A percentile compares a stretch with the other conserved stretches of the same genome.
These are phyloP conservation scores for Nylanderia fulva DNA, from an alignment of 1,140 invertebrate species.

Conservation along the genomic window DNA sequence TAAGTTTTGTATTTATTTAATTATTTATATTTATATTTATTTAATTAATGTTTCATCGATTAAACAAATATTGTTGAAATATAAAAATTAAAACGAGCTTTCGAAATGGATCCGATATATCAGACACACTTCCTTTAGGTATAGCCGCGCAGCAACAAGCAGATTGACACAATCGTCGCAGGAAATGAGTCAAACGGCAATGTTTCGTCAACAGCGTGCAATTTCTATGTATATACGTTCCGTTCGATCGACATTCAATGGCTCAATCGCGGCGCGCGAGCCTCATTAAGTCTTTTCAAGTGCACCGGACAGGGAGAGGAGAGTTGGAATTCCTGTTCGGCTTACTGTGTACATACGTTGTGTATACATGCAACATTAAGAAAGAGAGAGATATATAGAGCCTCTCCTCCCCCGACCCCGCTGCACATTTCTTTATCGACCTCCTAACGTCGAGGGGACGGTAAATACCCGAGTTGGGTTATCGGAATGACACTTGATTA, in stretches of 20 bases:
- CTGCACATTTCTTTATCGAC: slow-evolving; percentile 72
- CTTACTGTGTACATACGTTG: too few relatives aligned
- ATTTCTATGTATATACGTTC: neutral
- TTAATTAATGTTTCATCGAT: too few relatives aligned
- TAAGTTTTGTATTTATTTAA: too few relatives aligned
- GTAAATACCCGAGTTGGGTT: slow-evolving; percentile 70
- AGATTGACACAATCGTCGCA: neutral
- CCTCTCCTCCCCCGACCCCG: neutral
- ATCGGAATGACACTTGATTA: slow-evolving; percentile 75
- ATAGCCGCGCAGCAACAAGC: neutral
- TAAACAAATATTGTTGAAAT: too few relatives aligned
- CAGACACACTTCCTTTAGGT: too few relatives aligned
- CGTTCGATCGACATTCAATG: slow-evolving; percentile 8
- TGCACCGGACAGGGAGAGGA: slow-evolving; percentile 18
- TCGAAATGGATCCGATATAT: too few relatives aligned
- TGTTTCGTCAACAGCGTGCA: neutral
- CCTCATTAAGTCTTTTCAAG: slow-evolving; percentile 23
- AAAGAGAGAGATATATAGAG: too few relatives aligned
- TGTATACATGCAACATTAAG: slow-evolving; percentile 66
- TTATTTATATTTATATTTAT: too few relatives aligned
- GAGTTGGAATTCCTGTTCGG: slow-evolving; percentile 59
- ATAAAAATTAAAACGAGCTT: too few relatives aligned
- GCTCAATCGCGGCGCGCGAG: slow-evolving; percentile 38
- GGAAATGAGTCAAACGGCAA: neutral
- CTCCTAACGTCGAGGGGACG: slow-evolving; percentile 58